Base-by-base conservation (phyloP, 1,140 invertebrate genomes). In the Drosophila trapezifrons region DNA sequence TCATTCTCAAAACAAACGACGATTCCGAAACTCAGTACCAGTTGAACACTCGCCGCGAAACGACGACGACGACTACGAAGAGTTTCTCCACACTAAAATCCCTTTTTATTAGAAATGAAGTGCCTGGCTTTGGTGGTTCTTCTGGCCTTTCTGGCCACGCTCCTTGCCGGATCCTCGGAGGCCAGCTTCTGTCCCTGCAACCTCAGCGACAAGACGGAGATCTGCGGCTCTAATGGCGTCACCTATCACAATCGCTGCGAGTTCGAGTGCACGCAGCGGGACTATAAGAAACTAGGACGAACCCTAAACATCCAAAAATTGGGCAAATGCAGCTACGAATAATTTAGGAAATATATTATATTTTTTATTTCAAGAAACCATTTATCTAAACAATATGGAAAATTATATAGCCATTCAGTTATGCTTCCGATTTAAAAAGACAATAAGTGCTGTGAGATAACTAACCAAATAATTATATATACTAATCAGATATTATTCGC, bases 161-260 rank as follows among this genome's bases (percentile, higher is more conserved):
- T 80, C 15, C 56, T 70, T 27, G 38, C 75, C 35, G 55, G 51
- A 13, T 38, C 40, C 3, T 27, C 71, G 15, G 71, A 90, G 58
- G 87, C 71, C 56, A 73, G 57, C 49, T 85, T 57, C 47, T 91
- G 90, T 70, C 73, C 87, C 12, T 91, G 90, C 17, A 70, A 91
- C 46, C 70, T 91, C 0, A 90, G 84, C 56, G 71, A 25, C 3
- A 66, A 80, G 22, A 71, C 55, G 3, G 38, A 79, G 59, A 51
- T 91, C n/a, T 91, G 90, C 47, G 90, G 72, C 58, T 64, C 82
- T 13, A 91, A 91, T 70, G 85, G 87, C 7, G 67, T 91, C 4
- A 91, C 90, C 45, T 91, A 80, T 22, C 65, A 72, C 10, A 91
- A 90, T 80, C 84, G 85, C 22, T 91, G 90, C 49, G 82, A 91